These are phyloP conservation scores for Oncorhynchus mykiss DNA, from an alignment of 2,113 vertebrate genomes.

Conservation along the genomic window DNA sequence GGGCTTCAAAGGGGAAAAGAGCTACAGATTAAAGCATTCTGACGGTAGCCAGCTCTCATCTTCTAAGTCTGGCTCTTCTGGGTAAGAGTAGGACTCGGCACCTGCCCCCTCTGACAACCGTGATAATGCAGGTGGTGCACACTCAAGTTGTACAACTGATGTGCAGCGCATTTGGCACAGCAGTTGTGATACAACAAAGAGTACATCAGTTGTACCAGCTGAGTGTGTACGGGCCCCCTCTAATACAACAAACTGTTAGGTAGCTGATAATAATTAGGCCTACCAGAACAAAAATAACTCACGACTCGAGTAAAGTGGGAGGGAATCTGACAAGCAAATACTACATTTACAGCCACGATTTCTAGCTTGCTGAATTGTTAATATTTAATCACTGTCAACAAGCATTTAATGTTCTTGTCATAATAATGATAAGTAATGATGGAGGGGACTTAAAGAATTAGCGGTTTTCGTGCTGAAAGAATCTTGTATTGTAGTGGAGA, in stretches of 20 bases:
- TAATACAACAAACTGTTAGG: conserved; percentile 16
- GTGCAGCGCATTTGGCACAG: too few relatives aligned
- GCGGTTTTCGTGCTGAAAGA: too few relatives aligned
- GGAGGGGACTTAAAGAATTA: too few relatives aligned
- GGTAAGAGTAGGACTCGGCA: not conserved
- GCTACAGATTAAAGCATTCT: conserved; percentile 48
- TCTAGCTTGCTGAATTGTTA: conserved; percentile 6
- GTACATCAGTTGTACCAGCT: too few relatives aligned
- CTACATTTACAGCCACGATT: conserved; percentile 37
- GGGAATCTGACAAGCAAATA: not conserved
- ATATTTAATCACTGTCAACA: not conserved
- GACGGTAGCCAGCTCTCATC: conserved; percentile 26
- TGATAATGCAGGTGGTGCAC: conserved; percentile 3
- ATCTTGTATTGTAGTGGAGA: too few relatives aligned
- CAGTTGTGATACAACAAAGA: too few relatives aligned
- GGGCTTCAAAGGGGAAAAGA: conserved; percentile 50
- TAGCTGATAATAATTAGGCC: conserved; percentile 7
- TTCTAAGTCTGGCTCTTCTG: conserved; percentile 16
- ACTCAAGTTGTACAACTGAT: not conserved
- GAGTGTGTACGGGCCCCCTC: not conserved
- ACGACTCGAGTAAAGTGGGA: conserved; percentile 12
- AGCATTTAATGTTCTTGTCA: too few relatives aligned
- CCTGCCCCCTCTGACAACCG: conserved; percentile 4
- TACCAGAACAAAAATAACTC: conserved; percentile 14
- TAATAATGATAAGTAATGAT: too few relatives aligned